phyloP scores from a whole-genome alignment of 2,888 invertebrate genomes.

The Pimpla rufipes region DNA sequence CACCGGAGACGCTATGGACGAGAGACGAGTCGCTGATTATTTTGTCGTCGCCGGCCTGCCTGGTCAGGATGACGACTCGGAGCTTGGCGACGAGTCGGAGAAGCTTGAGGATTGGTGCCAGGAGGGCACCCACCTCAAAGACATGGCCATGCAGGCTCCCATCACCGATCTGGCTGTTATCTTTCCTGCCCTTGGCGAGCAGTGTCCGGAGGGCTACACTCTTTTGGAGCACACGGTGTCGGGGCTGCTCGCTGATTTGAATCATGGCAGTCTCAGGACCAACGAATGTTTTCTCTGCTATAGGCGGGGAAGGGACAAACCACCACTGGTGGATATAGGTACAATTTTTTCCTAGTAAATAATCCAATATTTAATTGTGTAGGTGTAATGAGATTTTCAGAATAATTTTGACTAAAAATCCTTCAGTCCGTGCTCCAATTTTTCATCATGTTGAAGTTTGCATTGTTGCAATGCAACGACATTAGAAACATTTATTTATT shows the following conservation, averaged over 20 bases:
- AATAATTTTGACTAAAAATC: too few relatives aligned
- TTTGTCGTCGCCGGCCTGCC: conserved; percentile 99
- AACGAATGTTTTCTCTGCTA: conserved; percentile 97
- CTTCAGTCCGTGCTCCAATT: too few relatives aligned
- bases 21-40: conserved; percentile 97
- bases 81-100: conserved; percentile 90
- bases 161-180: conserved; percentile 98
- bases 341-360: conserved; percentile 79
- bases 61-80: conserved; percentile 83
- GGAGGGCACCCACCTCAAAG: conserved; percentile 90
- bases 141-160: conserved; percentile 94
- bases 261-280: conserved; percentile 98
- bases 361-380: background rate
- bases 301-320: conserved; percentile 96
- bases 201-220: conserved; percentile 92
- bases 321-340: conserved; percentile 99
- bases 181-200: conserved; percentile 95
- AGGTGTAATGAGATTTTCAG: too few relatives aligned
- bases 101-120: conserved; percentile 84
- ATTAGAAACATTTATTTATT: too few relatives aligned
- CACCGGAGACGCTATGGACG: conserved; percentile 89
- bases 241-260: conserved; percentile 96
- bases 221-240: conserved; percentile 92
- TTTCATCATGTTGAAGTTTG: too few relatives aligned
- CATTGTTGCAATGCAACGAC: too few relatives aligned